These are phyloP conservation scores for Sapayoa aenigma DNA, from an alignment of 2,113 vertebrate genomes.

Conservation along the genomic window DNA sequence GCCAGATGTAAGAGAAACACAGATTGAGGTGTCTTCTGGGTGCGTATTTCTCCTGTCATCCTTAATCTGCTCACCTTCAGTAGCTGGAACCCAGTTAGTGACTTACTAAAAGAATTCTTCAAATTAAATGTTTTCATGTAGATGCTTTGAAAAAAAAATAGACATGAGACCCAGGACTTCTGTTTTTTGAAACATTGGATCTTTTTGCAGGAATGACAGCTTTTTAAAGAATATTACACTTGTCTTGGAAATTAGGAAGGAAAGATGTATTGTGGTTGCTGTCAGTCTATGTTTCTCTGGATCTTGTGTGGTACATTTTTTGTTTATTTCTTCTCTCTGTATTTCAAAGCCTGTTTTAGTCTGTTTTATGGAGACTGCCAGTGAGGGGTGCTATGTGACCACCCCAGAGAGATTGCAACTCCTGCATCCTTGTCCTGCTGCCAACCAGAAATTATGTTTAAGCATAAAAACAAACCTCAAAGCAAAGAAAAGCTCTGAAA, in stretches of 20 bases:
- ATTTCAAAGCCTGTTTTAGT: background rate
- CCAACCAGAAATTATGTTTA: background rate
- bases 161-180: background rate
- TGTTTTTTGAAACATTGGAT: background rate
- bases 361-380: background rate
- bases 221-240: background rate
- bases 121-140: background rate
- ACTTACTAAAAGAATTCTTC: background rate
- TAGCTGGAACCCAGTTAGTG: background rate
- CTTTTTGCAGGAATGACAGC: background rate
- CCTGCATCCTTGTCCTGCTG: background rate
- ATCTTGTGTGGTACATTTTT: background rate
- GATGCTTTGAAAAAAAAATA: background rate
- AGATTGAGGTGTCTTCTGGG: background rate
- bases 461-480: background rate
- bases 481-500: background rate
- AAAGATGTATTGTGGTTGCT: background rate
- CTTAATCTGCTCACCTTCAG: background rate
- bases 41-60: background rate
- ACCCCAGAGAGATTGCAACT: background rate
- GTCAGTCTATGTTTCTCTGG: background rate
- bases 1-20: background rate
- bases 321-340: background rate
- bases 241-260: background rate
- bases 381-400: slow-evolving; percentile 45